Percentiles rank a stretch among this genome's conserved stretches.
phyloP scores from a whole-genome alignment of 2,888 invertebrate genomes.

The Cartodere bifasciata region DNA sequence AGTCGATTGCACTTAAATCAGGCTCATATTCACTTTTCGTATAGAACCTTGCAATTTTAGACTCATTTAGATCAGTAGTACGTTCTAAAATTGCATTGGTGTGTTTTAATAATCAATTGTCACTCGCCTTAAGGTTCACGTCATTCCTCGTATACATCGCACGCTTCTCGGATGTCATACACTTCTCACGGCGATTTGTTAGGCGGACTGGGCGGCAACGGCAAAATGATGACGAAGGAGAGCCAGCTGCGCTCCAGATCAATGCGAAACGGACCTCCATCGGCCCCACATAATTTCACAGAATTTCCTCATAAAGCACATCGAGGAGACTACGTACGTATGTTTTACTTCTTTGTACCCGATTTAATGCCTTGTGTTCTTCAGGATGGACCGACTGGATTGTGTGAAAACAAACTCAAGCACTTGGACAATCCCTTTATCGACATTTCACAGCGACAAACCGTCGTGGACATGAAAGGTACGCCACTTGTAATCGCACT shows the following conservation, averaged over 20 bases:
- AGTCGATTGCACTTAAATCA: conserved; percentile 14
- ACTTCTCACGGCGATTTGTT: conserved; percentile 88
- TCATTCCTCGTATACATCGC: conserved; percentile 91
- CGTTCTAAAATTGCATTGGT: neutral
- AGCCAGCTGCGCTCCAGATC: conserved; percentile 67
- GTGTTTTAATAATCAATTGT: neutral
- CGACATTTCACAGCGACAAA: conserved; percentile 68
- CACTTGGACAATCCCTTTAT: conserved; percentile 86
- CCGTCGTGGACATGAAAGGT: conserved; percentile 82
- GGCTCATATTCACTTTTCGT: neutral
- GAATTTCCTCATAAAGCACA: conserved; percentile 53
- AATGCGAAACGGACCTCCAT: conserved; percentile 49
- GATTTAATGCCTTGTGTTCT: neutral
- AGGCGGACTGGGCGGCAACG: conserved; percentile 49
- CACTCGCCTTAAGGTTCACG: conserved; percentile 51
- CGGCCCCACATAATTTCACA: conserved; percentile 41
- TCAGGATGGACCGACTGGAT: conserved; percentile 70
- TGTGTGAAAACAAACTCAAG: conserved; percentile 73
- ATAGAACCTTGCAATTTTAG: neutral
- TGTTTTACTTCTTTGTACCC: conserved; percentile 2
- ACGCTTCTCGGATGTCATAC: conserved; percentile 85
- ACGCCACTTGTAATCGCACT: conserved; percentile 7
- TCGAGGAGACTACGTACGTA: conserved; percentile 58
- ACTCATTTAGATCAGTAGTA: neutral
- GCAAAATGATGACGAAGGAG: conserved; percentile 69